Evolutionary conservation across 2,888 invertebrate species (phyloP).

Genomic region (Dusona sp.): DNA sequence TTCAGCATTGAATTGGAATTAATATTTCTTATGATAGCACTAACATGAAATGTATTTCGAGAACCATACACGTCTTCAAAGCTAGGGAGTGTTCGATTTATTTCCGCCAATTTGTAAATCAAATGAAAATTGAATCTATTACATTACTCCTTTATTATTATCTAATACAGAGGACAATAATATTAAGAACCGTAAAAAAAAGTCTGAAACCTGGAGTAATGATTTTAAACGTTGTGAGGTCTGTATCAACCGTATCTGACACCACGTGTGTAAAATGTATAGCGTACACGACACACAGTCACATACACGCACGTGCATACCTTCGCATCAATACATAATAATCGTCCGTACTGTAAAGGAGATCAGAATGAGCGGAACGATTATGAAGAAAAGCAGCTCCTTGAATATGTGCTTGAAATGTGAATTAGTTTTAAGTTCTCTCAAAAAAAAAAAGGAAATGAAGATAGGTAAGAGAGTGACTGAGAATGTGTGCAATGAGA

Average conservation of each 20-base stretch:
- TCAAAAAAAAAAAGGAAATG: background rate
- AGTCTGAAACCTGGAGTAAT: background rate
- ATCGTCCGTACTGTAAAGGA: conserved; percentile 63
- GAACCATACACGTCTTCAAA: background rate
- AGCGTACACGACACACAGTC: background rate
- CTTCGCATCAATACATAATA: conserved; percentile 63
- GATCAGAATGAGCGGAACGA: conserved; percentile 55
- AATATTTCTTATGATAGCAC: background rate
- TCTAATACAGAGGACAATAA: too few species aligned
- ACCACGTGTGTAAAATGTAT: too few species aligned
- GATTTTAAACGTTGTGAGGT: background rate
- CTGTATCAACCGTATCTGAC: background rate
- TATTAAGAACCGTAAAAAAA: too few species aligned
- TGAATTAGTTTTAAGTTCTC: conserved; percentile 72
- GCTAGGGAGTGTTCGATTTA: background rate
- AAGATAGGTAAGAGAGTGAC: conserved; percentile 5
- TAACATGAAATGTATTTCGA: too few species aligned
- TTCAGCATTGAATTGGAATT: background rate
- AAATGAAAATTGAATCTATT: too few species aligned
- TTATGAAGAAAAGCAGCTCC: conserved; percentile 49
- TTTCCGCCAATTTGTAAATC: too few species aligned
- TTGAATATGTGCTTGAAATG: conserved; percentile 74
- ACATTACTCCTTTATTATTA: too few species aligned
- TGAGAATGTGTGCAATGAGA: conserved; percentile 3
- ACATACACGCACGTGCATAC: background rate